phyloP scores from a whole-genome alignment of 2,797 vertebrate genomes.

The Ptychadena robeensis region DNA sequence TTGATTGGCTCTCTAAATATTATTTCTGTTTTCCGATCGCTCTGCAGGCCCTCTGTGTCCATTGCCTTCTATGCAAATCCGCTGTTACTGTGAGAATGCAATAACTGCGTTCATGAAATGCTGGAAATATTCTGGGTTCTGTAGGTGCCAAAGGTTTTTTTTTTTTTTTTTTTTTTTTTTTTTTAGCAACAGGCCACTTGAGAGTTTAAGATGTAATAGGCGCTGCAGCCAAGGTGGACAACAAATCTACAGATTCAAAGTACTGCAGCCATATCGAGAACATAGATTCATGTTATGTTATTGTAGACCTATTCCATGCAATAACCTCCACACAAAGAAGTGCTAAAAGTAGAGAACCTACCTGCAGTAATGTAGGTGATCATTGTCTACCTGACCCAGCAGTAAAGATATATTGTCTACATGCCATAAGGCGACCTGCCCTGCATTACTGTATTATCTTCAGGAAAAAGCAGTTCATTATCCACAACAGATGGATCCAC shows the following conservation, averaged over 20 bases:
- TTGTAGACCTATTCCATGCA: background rate
- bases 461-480: too few relatives aligned
- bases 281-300: background rate
- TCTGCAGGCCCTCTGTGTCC: background rate
- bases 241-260: background rate
- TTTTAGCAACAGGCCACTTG: background rate
- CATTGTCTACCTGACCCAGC: background rate
- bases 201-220: background rate
- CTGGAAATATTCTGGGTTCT: background rate
- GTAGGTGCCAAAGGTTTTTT: background rate
- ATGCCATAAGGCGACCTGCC: too few relatives aligned
- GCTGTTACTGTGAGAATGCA: background rate
- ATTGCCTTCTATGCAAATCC: background rate
- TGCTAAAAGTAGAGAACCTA: too few relatives aligned
- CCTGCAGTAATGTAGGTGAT: background rate
- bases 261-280: background rate
- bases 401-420: background rate
- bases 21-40: background rate
- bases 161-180: too few relatives aligned
- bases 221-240: background rate
- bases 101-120: background rate
- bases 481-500: background rate
- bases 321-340: too few relatives aligned
- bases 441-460: background rate
- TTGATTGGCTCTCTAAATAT: background rate